A percentile compares a stretch with the other conserved stretches of the same genome.
Evolutionary conservation across 2,113 vertebrate genomes (phyloP).

Genomic region (Platysteira castanea): DNA sequence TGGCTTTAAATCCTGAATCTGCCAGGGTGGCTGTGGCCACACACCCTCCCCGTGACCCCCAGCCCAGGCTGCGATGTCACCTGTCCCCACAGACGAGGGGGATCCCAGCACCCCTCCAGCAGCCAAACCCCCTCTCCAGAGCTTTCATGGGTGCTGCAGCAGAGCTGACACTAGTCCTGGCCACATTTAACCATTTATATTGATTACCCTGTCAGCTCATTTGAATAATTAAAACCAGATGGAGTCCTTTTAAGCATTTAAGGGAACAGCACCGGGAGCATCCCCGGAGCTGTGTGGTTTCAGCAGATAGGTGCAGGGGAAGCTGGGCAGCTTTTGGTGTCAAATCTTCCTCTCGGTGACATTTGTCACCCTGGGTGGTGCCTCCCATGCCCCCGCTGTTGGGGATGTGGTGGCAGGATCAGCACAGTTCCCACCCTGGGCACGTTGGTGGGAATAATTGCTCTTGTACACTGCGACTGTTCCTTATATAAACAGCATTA

Average conservation of each 20-base stretch:
- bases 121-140: background rate
- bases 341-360: background rate
- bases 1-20: background rate
- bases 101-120: background rate
- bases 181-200: constrained; percentile 40
- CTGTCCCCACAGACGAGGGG: rapidly evolving
- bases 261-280: background rate
- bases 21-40: rapidly evolving
- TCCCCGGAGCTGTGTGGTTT: background rate
- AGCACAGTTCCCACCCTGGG: background rate
- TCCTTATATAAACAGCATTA: constrained; percentile 13
- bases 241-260: constrained; percentile 39
- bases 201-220: constrained; percentile 60
- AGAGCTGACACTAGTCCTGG: background rate
- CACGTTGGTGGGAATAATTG: constrained; percentile 3
- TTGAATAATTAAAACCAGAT: constrained; percentile 66
- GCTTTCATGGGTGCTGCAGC: background rate
- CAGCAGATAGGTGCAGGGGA: background rate
- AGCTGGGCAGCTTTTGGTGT: background rate
- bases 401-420: rapidly evolving
- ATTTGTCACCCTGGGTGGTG: background rate
- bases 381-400: background rate
- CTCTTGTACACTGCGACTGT: background rate
- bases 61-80: background rate
- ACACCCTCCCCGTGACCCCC: rapidly evolving